These are phyloP conservation scores for Cephalopholis sonnerati DNA, from an alignment of 2,113 vertebrate genomes.

Conservation along the genomic window DNA sequence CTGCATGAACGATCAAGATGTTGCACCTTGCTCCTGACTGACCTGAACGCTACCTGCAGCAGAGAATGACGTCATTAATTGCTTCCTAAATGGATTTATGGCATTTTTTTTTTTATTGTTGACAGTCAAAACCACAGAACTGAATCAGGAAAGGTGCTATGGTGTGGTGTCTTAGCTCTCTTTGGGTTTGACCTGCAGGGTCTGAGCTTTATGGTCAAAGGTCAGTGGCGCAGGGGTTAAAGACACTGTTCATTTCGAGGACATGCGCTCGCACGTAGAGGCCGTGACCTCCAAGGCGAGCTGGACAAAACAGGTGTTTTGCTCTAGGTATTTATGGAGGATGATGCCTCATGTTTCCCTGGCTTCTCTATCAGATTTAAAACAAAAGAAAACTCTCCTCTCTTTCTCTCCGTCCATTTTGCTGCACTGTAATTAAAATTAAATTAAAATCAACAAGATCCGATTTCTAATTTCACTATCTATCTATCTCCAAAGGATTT, in stretches of 20 bases:
- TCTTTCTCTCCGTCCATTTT: background rate
- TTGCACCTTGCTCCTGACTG: background rate
- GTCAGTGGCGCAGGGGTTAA: constrained; percentile 57
- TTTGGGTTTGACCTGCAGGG: constrained; percentile 29
- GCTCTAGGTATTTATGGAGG: constrained; percentile 16
- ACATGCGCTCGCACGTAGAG: constrained; percentile 44
- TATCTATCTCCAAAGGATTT: background rate
- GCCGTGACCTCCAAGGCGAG: constrained; percentile 22
- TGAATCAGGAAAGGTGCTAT: constrained; percentile 2
- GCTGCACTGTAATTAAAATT: background rate
- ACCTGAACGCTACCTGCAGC: background rate
- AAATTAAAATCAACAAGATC: constrained; percentile 15
- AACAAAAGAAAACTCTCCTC: background rate
- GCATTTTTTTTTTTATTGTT: background rate
- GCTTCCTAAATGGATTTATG: background rate
- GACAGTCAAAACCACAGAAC: background rate
- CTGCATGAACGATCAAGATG: background rate
- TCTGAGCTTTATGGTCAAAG: constrained; percentile 28
- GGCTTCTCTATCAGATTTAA: background rate
- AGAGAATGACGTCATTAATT: background rate
- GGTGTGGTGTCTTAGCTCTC: background rate
- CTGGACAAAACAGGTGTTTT: constrained; percentile 56
- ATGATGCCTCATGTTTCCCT: background rate
- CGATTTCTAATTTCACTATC: constrained; percentile 7
- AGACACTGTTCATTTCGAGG: constrained; percentile 22